A percentile compares a stretch with the other conserved stretches of the same genome.
Conservation (phyloP, 2,113 vertebrate genomes). For the Climacteris rufus region DNA sequence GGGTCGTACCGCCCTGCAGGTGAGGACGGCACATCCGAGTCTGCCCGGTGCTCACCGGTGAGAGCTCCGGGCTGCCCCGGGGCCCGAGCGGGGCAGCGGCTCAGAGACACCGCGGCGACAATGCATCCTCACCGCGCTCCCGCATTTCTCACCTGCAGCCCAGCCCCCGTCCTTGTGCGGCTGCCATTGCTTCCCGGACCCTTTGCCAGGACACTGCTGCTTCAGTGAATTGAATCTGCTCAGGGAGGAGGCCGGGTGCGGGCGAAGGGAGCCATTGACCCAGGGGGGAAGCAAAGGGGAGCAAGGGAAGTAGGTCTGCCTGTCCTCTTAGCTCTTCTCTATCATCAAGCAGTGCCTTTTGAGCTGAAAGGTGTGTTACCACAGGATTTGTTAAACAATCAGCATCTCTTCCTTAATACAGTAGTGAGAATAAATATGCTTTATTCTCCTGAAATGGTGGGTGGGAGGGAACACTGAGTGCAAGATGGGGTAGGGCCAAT, state of each 20-base stretch:
- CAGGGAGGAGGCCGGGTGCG: neutral
- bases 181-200: neutral
- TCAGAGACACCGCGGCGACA: neutral
- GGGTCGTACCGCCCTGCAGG: neutral
- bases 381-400: neutral
- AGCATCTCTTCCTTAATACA: neutral
- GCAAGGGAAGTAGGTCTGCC: neutral
- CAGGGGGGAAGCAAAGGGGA: neutral
- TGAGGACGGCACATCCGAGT: neutral
- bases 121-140: accelerated
- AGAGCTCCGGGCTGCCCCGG: accelerated
- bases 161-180: neutral
- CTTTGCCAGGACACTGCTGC: neutral
- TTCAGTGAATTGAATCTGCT: neutral
- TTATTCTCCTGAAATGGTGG: neutral
- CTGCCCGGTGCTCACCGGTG: accelerated
- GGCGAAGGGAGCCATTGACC: accelerated
- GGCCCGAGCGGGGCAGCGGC: neutral
- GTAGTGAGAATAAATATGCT: neutral
- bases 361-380: neutral
- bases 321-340: neutral
- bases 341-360: neutral
- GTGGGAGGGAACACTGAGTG: neutral
- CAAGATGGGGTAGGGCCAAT: neutral
- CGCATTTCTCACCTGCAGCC: neutral